Evolutionary conservation across 2,888 invertebrate species (phyloP).

Genomic region (Caenorhabditis becei): DNA sequence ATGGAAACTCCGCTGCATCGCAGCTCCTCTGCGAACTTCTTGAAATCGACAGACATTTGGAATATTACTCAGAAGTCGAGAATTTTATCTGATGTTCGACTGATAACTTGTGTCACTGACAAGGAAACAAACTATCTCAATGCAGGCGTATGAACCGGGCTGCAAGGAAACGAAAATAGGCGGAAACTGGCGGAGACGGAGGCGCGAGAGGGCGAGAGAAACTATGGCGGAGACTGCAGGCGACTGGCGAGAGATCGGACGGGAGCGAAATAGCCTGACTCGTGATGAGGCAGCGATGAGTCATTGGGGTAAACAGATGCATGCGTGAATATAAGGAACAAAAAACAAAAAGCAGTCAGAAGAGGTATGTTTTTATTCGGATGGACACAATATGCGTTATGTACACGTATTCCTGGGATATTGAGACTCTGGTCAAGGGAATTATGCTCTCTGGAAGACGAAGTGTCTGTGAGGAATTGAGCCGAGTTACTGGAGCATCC

Average conservation of each 20-base stretch:
- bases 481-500: constrained; percentile 73
- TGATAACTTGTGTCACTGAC: no score
- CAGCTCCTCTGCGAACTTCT: constrained; percentile 23
- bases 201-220: constrained; percentile 4
- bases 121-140: no score
- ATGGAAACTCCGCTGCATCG: constrained; percentile 41
- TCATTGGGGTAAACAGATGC: background rate
- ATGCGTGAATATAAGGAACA: background rate
- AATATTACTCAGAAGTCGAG: no score
- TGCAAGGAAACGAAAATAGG: background rate
- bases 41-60: constrained; percentile 19
- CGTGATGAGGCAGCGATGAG: background rate
- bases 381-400: constrained; percentile 19
- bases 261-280: background rate
- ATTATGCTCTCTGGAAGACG: constrained; percentile 1
- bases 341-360: background rate
- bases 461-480: background rate
- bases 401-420: constrained; percentile 57
- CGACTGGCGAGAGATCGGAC: background rate
- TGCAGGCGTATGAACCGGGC: background rate
- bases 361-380: constrained; percentile 10
- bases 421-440: constrained; percentile 38
- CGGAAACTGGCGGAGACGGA: background rate
- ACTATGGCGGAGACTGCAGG: background rate
- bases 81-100: no score